Conservation (phyloP, 1,140 invertebrate species). For the Protaetia brevitarsis region DNA sequence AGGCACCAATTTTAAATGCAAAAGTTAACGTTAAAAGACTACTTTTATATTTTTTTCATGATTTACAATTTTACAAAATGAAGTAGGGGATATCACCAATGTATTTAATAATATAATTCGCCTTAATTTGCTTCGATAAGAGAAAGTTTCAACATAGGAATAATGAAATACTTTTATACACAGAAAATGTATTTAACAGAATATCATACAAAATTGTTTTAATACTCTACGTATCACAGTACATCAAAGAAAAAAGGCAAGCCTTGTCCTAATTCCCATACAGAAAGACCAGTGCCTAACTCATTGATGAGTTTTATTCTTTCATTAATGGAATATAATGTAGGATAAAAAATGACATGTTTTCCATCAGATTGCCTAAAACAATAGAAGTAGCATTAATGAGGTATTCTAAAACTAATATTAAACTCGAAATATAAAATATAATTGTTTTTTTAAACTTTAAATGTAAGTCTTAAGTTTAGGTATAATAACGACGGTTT, state of each 20-base stretch:
- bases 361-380: conserved; percentile 61
- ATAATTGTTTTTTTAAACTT: too few species aligned
- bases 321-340: conserved; percentile 77
- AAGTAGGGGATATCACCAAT: too few species aligned
- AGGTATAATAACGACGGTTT: too few species aligned
- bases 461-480: too few species aligned
- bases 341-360: conserved; percentile 84
- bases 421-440: neutral
- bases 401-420: too few species aligned
- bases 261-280: conserved; percentile 96
- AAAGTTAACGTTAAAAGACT: too few species aligned
- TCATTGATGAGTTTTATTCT: conserved; percentile 76
- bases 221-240: conserved; percentile 57
- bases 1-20: too few species aligned
- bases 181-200: neutral
- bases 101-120: too few species aligned
- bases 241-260: conserved; percentile 94
- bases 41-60: too few species aligned
- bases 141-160: neutral
- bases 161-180: neutral
- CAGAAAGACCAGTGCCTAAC: conserved; percentile 79
- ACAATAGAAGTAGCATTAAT: conserved; percentile 37
- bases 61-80: too few species aligned
- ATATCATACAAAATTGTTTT: neutral
- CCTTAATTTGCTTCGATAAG: too few species aligned